Base-by-base conservation (phyloP, 2,888 invertebrate species). In the Platycnemis pennipes region DNA sequence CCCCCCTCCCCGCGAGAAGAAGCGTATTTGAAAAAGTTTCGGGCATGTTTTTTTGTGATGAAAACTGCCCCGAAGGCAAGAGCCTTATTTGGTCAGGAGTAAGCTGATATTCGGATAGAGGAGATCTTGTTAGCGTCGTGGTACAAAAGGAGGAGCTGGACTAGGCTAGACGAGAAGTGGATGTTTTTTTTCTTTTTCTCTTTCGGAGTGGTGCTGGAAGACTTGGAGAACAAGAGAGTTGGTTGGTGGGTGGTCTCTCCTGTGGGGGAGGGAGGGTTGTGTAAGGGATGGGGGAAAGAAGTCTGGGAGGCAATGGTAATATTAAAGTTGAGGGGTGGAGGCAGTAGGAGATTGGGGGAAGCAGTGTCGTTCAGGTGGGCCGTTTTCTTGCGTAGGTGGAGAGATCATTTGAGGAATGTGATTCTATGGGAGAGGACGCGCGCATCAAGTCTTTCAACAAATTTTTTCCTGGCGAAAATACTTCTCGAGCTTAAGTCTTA, bases 21-120 rank as follows among this genome's bases (percentile, higher is more conserved):
- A 77, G 37, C 77, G 37, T 77, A 77, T 77, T 77, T 77, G 77
- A 77, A 77, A 77, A 49, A 77, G 37, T 31, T 77, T 77, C 37
- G 11, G 77, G 37, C 77, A 77, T 37, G 31, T 77, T 37, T 77
- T 56, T 77, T 77, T 77, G 77, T 77, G 77, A 77, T 77, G 77
- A 77, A 77, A 77, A 77, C 77, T 77, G 77, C 77, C 77, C 77
- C 77, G 13, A 37, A 77, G 77, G 37, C 77, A 77, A 77, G 37
- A 77, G 69, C 26, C 77, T 77, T n/a, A 77, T 77, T 77, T 77
- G 77, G 77, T 37, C 77, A 63, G 77, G n/a, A 37, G 77, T 77
- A 77, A 77, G 77, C 77, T 77, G 77, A 77, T 77, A 77, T 77
- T 77, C 77, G 77, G 77, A 77, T 77, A n/a, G 77, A 37, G 37